Evolutionary conservation across 1,140 invertebrate genomes (phyloP).

Genomic region (Drosophila murphyi): DNA sequence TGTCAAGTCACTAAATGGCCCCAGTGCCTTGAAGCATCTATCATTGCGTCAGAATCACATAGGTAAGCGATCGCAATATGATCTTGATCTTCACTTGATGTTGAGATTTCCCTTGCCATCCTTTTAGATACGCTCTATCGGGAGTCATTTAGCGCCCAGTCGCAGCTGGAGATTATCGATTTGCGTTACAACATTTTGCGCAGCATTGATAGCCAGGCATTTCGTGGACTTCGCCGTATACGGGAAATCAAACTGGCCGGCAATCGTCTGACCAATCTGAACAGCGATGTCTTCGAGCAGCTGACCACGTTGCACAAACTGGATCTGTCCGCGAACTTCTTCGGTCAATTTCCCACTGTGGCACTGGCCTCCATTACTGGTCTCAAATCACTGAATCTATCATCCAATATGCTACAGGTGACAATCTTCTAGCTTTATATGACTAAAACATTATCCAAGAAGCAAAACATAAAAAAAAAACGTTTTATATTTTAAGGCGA

Average conservation of each 20-base stretch:
- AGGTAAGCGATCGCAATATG: constrained; percentile 86
- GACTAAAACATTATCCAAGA: too few relatives aligned
- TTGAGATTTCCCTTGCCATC: neutral
- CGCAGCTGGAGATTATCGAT: constrained; percentile 89
- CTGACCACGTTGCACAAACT: constrained; percentile 90
- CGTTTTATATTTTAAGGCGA: too few relatives aligned
- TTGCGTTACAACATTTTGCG: constrained; percentile 91
- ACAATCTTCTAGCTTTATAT: neutral
- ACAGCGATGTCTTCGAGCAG: constrained; percentile 91
- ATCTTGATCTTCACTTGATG: neutral
- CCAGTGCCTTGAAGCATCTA: constrained; percentile 88
- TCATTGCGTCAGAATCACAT: constrained; percentile 92
- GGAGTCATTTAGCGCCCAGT: constrained; percentile 88
- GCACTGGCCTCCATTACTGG: constrained; percentile 89
- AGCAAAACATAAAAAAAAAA: too few relatives aligned
- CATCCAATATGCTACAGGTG: constrained; percentile 91
- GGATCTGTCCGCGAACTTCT: constrained; percentile 94
- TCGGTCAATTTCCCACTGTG: constrained; percentile 91
- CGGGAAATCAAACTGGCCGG: constrained; percentile 89
- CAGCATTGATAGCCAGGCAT: constrained; percentile 90
- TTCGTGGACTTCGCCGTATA: constrained; percentile 88
- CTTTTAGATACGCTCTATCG: constrained; percentile 88
- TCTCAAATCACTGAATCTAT: constrained; percentile 91
- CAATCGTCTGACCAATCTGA: constrained; percentile 91
- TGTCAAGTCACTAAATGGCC: constrained; percentile 91